Conservation (phyloP, 2,888 invertebrate species). For the Schrankia costaestrigalis region DNA sequence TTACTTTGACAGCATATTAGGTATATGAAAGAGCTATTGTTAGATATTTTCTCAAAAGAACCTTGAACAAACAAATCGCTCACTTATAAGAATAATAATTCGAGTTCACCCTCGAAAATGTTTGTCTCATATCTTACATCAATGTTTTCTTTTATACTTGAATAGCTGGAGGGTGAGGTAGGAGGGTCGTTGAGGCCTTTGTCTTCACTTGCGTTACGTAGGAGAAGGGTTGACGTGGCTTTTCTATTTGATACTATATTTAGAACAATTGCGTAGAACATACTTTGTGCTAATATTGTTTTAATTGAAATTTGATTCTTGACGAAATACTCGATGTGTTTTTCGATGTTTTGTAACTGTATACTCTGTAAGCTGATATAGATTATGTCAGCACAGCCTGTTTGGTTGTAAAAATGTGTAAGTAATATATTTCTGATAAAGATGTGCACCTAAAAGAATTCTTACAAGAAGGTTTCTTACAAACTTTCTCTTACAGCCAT, state of each 20-base stretch:
- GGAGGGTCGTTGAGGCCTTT: constrained; percentile 49
- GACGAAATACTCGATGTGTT: constrained; percentile 7
- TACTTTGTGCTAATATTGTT: constrained; percentile 36
- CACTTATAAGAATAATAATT: constrained; percentile 50
- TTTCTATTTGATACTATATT: constrained; percentile 23
- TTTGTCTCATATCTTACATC: constrained; percentile 54
- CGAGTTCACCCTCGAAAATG: constrained; percentile 44
- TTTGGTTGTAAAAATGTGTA: too few species aligned
- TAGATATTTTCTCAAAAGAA: constrained; percentile 15
- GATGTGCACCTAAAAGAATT: too few species aligned
- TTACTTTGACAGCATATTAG: constrained; percentile 1
- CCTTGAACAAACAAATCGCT: constrained; percentile 40
- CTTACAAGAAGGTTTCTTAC: too few species aligned
- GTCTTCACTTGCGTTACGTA: constrained; percentile 38
- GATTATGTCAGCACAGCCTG: constrained; percentile 3
- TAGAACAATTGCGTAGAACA: constrained; percentile 16
- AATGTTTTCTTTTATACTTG: constrained; percentile 62
- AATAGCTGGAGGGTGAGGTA: constrained; percentile 46
- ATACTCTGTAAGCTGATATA: constrained; percentile 8
- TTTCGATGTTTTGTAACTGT: background rate
- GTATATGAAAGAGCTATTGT: background rate
- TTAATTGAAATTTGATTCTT: constrained; percentile 44
- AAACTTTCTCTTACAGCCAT: too few species aligned
- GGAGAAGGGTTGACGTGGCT: constrained; percentile 60
- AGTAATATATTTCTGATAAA: too few species aligned